Evolutionary conservation across 2,888 invertebrate genomes (phyloP).

Genomic region (Apeira syringaria): DNA sequence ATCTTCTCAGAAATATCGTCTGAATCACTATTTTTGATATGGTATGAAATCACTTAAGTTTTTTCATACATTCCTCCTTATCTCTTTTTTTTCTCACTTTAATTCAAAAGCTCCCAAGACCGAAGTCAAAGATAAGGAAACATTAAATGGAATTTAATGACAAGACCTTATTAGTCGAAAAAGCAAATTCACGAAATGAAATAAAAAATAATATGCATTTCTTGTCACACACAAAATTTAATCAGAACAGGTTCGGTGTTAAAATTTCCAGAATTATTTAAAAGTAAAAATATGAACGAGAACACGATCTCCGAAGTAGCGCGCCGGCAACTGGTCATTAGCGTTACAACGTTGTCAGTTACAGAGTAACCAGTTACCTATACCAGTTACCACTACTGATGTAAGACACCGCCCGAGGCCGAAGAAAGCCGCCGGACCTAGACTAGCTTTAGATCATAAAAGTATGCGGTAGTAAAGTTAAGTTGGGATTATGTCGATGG

Average conservation of each 20-base stretch:
- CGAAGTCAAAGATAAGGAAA: background rate
- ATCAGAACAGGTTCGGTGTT: conserved; percentile 3
- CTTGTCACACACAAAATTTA: conserved; percentile 13
- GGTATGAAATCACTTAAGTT: no score
- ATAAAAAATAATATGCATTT: conserved; percentile 8
- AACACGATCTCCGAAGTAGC: conserved; percentile 31
- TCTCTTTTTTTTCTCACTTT: no score
- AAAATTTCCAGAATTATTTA: conserved; percentile 15
- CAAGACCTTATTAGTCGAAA: background rate
- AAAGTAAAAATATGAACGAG: conserved; percentile 40
- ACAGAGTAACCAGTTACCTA: conserved; percentile 50
- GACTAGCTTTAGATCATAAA: background rate
- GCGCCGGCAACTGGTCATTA: conserved; percentile 60
- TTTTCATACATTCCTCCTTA: no score
- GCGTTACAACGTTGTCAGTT: conserved; percentile 43
- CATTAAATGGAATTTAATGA: background rate
- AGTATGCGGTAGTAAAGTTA: conserved; percentile 2
- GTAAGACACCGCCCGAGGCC: conserved; percentile 51
- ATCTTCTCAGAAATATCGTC: no score
- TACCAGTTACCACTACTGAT: conserved; percentile 63
- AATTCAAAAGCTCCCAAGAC: no score
- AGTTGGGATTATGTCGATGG: conserved; percentile 8
- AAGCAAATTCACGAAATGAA: background rate
- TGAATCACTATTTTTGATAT: no score
- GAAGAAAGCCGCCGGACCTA: conserved; percentile 32